Percentiles rank a stretch among this genome's conserved stretches.
phyloP scores from a whole-genome alignment of 2,888 invertebrate genomes.

The Diarsia rubi region DNA sequence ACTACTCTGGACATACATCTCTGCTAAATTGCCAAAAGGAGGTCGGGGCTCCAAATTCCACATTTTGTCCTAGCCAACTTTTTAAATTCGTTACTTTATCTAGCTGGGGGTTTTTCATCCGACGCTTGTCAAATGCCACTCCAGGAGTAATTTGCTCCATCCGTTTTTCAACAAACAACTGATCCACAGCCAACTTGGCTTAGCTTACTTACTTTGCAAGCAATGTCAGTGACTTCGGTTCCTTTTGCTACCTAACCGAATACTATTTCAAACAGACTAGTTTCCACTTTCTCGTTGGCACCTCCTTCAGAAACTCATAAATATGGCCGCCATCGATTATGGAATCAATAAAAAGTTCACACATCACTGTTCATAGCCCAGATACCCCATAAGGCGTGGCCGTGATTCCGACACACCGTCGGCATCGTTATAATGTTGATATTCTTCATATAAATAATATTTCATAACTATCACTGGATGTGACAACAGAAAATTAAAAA shows the following conservation, averaged over 20 bases:
- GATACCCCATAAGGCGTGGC: constrained; percentile 71
- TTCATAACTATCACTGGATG: constrained; percentile 53
- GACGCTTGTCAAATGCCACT: background rate
- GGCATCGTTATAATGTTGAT: constrained; percentile 62
- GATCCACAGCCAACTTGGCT: background rate
- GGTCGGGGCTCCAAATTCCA: too few species aligned
- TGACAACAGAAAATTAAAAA: constrained; percentile 19
- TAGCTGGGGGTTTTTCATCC: background rate
- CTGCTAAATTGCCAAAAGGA: too few species aligned
- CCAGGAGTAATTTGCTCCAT: background rate
- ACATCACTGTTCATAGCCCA: constrained; percentile 61
- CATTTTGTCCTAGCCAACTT: background rate
- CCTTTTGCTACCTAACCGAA: background rate
- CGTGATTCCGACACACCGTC: constrained; percentile 71
- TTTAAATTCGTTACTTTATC: background rate
- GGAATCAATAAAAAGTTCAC: constrained; percentile 63
- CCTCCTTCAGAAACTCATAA: background rate
- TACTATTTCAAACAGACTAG: background rate
- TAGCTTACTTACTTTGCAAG: background rate
- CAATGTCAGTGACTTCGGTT: background rate
- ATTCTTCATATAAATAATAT: constrained; percentile 55
- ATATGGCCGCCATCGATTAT: constrained; percentile 35
- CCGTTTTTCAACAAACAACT: background rate
- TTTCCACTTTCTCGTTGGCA: constrained; percentile 9
- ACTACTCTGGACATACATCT: background rate